Percentiles rank a stretch among this genome's conserved stretches.
These are phyloP conservation scores for Atrichornis clamosus DNA, from an alignment of 2,113 vertebrate genomes.

Conservation along the genomic window DNA sequence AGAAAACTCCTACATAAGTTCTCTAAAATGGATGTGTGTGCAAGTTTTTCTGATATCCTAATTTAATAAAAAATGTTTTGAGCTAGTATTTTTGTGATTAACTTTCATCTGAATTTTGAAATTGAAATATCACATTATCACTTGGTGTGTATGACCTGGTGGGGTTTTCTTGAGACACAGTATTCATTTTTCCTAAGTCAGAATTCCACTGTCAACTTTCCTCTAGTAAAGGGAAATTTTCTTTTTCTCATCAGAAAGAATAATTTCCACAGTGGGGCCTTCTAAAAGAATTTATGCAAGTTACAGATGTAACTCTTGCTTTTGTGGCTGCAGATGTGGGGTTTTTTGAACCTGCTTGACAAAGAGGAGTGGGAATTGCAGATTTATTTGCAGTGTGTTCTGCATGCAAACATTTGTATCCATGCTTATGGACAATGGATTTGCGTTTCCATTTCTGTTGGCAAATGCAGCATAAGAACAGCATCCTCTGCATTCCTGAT, in stretches of 20 bases:
- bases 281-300: background rate
- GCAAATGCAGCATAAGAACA: background rate
- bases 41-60: background rate
- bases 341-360: background rate
- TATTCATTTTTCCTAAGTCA: background rate
- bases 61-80: background rate
- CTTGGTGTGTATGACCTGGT: background rate
- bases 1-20: background rate
- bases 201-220: background rate
- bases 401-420: background rate
- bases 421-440: background rate
- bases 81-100: background rate
- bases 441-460: background rate
- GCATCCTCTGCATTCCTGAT: conserved; percentile 7
- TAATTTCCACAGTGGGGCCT: background rate
- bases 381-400: background rate
- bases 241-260: background rate
- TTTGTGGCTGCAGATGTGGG: background rate
- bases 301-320: background rate
- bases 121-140: background rate
- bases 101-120: background rate
- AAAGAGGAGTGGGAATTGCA: background rate
- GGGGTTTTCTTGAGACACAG: background rate
- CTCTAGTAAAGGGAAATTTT: background rate
- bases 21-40: background rate